Evolutionary conservation across 2,113 vertebrate species (phyloP).

Genomic region (Mirounga angustirostris): DNA sequence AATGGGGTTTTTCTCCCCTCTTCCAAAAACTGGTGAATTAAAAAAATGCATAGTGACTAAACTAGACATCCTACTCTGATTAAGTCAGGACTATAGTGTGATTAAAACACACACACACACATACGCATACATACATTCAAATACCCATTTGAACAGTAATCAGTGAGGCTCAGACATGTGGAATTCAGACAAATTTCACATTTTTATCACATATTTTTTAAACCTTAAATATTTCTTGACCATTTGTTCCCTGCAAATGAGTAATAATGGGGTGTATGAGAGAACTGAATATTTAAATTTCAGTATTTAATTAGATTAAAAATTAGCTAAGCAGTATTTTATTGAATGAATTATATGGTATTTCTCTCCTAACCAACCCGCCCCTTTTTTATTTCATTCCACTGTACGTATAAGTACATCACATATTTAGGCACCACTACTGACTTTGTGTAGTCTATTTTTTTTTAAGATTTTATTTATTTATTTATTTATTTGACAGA

Average conservation of each 20-base stretch:
- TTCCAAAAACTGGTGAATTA: conserved; percentile 30
- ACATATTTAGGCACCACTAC: neutral
- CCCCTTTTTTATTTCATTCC: neutral
- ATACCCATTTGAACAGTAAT: neutral
- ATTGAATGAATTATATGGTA: neutral
- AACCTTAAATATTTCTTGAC: conserved; percentile 15
- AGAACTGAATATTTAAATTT: neutral
- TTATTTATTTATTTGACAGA: too few relatives aligned
- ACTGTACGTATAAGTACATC: neutral
- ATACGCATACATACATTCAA: neutral
- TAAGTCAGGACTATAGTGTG: neutral
- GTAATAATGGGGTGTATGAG: neutral
- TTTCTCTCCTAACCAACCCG: neutral
- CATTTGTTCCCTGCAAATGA: neutral
- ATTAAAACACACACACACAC: neutral
- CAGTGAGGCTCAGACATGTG: neutral
- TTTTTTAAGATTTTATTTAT: too few relatives aligned
- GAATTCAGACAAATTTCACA: conserved; percentile 24
- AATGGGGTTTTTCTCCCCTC: neutral
- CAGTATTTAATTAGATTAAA: conserved; percentile 1
- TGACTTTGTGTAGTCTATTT: neutral
- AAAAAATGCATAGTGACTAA: conserved; percentile 6
- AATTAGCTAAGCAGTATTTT: conserved; percentile 32
- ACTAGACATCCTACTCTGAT: neutral
- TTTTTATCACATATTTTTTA: conserved; percentile 47